phyloP scores from a whole-genome alignment of 2,797 vertebrate species.

The Sciurus carolinensis region DNA sequence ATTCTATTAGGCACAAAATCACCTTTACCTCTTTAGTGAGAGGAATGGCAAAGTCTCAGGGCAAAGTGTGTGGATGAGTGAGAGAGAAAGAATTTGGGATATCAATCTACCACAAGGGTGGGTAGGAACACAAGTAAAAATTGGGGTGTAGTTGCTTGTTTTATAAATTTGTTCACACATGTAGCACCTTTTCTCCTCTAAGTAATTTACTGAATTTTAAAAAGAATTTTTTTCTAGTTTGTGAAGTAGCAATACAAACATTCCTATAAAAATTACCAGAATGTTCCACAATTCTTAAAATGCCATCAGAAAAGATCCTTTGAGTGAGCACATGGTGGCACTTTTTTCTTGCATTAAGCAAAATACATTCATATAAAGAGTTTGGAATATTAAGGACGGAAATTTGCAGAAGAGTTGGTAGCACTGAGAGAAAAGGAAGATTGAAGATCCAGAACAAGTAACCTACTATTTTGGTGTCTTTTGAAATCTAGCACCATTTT shows the following conservation, averaged over 20 bases:
- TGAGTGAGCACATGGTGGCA: conserved; percentile 56
- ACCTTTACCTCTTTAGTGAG: neutral
- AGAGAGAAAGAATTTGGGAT: neutral
- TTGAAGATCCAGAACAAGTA: conserved; percentile 3
- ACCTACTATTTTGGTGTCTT: neutral
- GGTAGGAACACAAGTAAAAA: neutral
- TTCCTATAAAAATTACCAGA: conserved; percentile 58
- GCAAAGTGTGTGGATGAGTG: neutral
- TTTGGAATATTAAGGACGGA: conserved; percentile 57
- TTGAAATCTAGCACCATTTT: conserved; percentile 37
- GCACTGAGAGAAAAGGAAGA: conserved; percentile 62
- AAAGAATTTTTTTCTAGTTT: conserved; percentile 63
- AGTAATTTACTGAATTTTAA: conserved; percentile 63
- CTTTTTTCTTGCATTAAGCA: conserved; percentile 74
- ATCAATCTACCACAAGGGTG: neutral
- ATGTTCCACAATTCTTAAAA: conserved; percentile 70
- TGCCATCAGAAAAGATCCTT: conserved; percentile 65
- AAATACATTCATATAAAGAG: conserved; percentile 41
- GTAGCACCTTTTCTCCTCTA: conserved; percentile 45
- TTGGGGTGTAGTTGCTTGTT: conserved; percentile 8
- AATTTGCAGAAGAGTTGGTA: conserved; percentile 58
- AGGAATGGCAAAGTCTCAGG: neutral
- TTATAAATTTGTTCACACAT: conserved; percentile 54
- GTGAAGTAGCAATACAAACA: conserved; percentile 58
- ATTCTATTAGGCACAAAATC: neutral